Evolutionary conservation across 1,140 invertebrate genomes (phyloP).

Genomic region (Aculops lycopersici): DNA sequence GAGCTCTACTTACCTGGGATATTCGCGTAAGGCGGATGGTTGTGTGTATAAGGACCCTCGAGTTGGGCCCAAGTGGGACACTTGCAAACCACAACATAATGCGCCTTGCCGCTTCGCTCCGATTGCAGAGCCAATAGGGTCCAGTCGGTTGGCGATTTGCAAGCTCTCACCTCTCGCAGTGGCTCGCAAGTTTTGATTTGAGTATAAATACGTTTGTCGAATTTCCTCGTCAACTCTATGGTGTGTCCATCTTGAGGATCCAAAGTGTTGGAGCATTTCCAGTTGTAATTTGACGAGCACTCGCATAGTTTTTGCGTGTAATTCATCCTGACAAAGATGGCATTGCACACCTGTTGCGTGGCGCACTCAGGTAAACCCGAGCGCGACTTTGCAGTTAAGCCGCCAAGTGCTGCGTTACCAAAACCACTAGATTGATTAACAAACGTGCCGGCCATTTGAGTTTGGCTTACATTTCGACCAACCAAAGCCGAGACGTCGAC

Average conservation of each 20-base stretch:
- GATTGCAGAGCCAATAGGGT: conserved; percentile 61
- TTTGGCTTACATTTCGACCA: too few species aligned
- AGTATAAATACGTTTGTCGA: conserved; percentile 27
- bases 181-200: conserved; percentile 70
- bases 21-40: conserved; percentile 63
- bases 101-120: conserved; percentile 59
- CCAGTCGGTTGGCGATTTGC: conserved; percentile 55
- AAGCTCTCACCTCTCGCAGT: conserved; percentile 51
- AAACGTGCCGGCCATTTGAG: too few species aligned
- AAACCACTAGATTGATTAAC: too few species aligned
- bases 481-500: too few species aligned
- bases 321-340: conserved; percentile 58
- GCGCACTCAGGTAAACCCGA: conserved; percentile 48
- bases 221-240: conserved; percentile 27
- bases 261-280: conserved; percentile 49
- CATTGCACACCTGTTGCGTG: conserved; percentile 57
- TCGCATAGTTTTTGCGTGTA: conserved; percentile 67
- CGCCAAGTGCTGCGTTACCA: not conserved
- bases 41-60: conserved; percentile 65
- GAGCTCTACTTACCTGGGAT: conserved; percentile 73
- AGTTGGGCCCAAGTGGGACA: conserved; percentile 48
- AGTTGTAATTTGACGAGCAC: conserved; percentile 45
- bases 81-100: conserved; percentile 65
- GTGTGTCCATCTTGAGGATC: conserved; percentile 64
- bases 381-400: not conserved